Conservation (phyloP, 2,797 vertebrate genomes). For the Gallinago stenura region DNA sequence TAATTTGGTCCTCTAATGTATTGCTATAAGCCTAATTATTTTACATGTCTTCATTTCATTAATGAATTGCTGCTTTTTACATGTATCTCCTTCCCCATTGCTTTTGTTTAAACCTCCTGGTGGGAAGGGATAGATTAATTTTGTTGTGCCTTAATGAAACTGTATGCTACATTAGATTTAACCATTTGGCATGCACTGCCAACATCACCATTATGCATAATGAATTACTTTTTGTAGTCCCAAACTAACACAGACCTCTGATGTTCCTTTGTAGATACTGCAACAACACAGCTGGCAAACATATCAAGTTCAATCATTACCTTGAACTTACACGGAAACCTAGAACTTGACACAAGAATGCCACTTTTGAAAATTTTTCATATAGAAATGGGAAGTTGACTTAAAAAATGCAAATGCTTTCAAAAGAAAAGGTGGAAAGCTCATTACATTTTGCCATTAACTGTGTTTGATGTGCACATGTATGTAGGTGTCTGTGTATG, state of each 20-base stretch:
- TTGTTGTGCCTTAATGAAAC: constrained; percentile 87
- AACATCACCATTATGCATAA: constrained; percentile 84
- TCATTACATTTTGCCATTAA: not conserved
- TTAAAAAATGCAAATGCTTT: not conserved
- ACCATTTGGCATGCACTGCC: constrained; percentile 86
- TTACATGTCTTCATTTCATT: constrained; percentile 84
- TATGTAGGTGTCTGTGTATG: too few relatives aligned
- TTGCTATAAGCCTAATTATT: constrained; percentile 83
- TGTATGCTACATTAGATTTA: constrained; percentile 89
- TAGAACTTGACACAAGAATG: not conserved
- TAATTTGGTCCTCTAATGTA: constrained; percentile 78
- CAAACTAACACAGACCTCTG: constrained; percentile 75
- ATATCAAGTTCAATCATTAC: not conserved
- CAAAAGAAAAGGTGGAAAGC: not conserved
- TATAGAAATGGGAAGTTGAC: not conserved
- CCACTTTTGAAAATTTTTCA: not conserved
- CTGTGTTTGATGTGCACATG: not conserved
- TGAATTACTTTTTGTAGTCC: constrained; percentile 81
- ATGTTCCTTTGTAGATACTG: constrained; percentile 61
- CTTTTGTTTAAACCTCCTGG: constrained; percentile 86
- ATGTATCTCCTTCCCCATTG: constrained; percentile 81
- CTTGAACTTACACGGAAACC: not conserved
- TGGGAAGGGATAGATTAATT: constrained; percentile 85
- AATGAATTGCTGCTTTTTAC: constrained; percentile 82
- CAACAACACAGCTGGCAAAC: constrained; percentile 30